phyloP scores from a whole-genome alignment of 2,888 invertebrate genomes.

The Eremobia ochroleuca region DNA sequence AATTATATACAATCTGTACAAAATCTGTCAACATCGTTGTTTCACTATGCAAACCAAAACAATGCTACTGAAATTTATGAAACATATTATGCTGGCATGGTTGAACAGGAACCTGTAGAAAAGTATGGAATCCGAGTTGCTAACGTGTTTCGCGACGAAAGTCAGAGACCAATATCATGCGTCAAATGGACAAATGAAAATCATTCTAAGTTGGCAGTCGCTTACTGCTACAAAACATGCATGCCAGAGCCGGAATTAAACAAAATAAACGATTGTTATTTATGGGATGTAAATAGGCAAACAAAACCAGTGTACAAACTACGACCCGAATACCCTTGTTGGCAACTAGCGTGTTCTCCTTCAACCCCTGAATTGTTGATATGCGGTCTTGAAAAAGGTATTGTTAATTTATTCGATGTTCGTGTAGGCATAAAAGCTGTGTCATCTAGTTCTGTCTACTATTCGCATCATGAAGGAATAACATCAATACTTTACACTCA shows the following conservation, averaged over 20 bases:
- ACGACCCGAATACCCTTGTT: slow-evolving; percentile 79
- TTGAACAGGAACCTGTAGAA: slow-evolving; percentile 88
- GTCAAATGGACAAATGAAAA: slow-evolving; percentile 94
- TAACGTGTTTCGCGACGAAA: slow-evolving; percentile 93
- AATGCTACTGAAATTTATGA: slow-evolving; percentile 95
- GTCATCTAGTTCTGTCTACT: slow-evolving; percentile 91
- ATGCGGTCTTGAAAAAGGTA: slow-evolving; percentile 84
- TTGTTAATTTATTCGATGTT: slow-evolving; percentile 93
- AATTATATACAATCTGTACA: slow-evolving; percentile 92
- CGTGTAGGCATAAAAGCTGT: slow-evolving; percentile 94
- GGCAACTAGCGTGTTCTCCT: slow-evolving; percentile 85
- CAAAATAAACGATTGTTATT: slow-evolving; percentile 89
- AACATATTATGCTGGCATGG: slow-evolving; percentile 92
- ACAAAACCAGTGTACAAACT: slow-evolving; percentile 79
- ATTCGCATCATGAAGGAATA: slow-evolving; percentile 89
- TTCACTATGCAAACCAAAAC: slow-evolving; percentile 94
- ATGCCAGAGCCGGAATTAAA: slow-evolving; percentile 61
- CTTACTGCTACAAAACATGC: slow-evolving; percentile 88
- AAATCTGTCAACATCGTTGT: slow-evolving; percentile 90
- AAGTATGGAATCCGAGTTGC: slow-evolving; percentile 91
- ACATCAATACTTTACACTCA: slow-evolving; percentile 91
- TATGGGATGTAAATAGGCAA: slow-evolving; percentile 92
- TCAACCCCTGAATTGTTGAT: slow-evolving; percentile 79
- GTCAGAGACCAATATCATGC: slow-evolving; percentile 89
- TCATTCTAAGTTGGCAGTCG: slow-evolving; percentile 92